Conservation (phyloP, 1,140 invertebrate genomes). For the Cotesia typhae region DNA sequence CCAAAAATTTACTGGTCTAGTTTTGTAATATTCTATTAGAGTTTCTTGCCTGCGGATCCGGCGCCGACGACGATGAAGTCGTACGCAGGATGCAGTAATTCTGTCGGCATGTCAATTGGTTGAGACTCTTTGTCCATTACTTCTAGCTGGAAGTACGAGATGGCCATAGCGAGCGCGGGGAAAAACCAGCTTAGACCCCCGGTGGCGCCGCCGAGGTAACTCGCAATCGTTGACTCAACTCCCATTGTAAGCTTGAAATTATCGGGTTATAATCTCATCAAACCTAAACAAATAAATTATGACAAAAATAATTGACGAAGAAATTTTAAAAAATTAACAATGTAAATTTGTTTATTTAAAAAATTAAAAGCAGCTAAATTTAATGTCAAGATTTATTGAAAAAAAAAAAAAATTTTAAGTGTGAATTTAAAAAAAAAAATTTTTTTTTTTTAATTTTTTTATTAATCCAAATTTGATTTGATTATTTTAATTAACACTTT, state of each 20-base stretch:
- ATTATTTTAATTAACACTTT: no score
- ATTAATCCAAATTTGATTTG: no score
- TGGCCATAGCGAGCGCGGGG: slow-evolving; percentile 79
- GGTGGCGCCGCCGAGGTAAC: slow-evolving; percentile 59
- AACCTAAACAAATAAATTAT: neutral
- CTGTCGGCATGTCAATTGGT: slow-evolving; percentile 73
- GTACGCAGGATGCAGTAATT: slow-evolving; percentile 74
- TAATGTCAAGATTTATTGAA: no score
- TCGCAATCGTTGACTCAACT: slow-evolving; percentile 54
- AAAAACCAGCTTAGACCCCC: slow-evolving; percentile 78
- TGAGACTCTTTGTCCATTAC: slow-evolving; percentile 79
- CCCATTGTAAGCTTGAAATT: slow-evolving; percentile 47
- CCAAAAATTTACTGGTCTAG: no score
- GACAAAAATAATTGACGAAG: no score
- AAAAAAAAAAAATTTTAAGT: no score
- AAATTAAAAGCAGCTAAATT: no score
- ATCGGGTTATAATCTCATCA: slow-evolving; percentile 17
- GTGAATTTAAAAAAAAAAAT: no score
- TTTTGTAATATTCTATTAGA: no score
- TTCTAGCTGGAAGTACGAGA: slow-evolving; percentile 85
- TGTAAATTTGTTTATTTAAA: no score
- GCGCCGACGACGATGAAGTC: slow-evolving; percentile 93
- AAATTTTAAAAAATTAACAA: no score
- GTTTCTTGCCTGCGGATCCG: slow-evolving; percentile 85
- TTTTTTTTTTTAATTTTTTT: no score